phyloP scores from a whole-genome alignment of 2,113 vertebrate genomes.

The Alosa alosa region DNA sequence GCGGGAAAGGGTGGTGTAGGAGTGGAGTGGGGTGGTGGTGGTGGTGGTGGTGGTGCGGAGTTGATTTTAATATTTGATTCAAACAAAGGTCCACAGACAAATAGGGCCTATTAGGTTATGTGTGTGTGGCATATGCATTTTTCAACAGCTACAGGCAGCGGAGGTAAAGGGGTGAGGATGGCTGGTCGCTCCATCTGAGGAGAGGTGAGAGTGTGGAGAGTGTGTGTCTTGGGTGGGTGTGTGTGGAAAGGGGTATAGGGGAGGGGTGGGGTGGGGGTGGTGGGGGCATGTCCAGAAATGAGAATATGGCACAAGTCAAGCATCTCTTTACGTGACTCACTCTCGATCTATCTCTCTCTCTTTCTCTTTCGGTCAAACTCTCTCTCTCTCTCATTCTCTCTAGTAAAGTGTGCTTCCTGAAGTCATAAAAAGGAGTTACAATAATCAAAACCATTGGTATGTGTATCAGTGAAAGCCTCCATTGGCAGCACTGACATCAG shows the following conservation, averaged over 20 bases:
- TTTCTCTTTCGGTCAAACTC: no score
- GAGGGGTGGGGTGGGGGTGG: no score
- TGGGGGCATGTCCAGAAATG: neutral
- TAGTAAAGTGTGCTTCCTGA: neutral
- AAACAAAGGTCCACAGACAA: constrained; percentile 26
- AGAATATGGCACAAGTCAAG: neutral
- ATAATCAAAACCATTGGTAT: neutral
- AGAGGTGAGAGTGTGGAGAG: neutral
- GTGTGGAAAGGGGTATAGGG: neutral
- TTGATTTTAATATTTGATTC: constrained; percentile 35
- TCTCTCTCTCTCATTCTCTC: neutral
- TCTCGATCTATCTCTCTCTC: neutral
- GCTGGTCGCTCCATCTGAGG: neutral
- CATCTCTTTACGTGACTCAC: neutral
- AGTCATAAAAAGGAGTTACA: neutral
- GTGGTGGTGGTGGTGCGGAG: neutral
- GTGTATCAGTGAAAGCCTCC: neutral
- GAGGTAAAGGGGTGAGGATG: neutral
- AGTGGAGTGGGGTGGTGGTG: neutral
- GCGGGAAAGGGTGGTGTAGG: constrained; percentile 47
- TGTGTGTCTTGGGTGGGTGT: neutral
- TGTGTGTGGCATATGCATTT: constrained; percentile 24
- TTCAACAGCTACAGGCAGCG: constrained; percentile 5
- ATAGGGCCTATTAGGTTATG: constrained; percentile 16
- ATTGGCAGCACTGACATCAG: neutral